A percentile compares a stretch with the other conserved stretches of the same genome.
Conservation (phyloP, 2,888 invertebrate genomes). For the Adelphocoris suturalis region DNA sequence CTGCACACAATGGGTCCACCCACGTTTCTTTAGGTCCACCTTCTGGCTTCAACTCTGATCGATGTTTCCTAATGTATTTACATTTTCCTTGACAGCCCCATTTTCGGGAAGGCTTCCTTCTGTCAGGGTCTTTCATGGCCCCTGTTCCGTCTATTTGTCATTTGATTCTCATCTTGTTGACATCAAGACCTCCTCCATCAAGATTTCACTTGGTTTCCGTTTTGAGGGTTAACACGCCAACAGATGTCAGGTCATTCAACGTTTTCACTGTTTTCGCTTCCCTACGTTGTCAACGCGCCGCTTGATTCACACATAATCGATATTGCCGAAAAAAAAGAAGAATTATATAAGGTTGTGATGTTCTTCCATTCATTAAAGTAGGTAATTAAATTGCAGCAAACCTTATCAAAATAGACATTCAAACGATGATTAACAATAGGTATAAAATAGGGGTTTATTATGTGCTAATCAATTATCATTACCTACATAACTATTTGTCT, state of each 20-base stretch:
- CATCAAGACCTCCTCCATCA: conserved; percentile 8
- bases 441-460: no score
- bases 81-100: conserved; percentile 34
- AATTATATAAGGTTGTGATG: no score
- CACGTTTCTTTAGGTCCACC: not conserved
- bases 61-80: conserved; percentile 46
- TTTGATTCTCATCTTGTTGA: conserved; percentile 10
- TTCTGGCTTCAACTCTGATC: not conserved
- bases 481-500: no score
- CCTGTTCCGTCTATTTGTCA: not conserved
- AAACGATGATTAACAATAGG: no score
- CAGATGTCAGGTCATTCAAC: not conserved
- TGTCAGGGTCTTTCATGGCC: not conserved
- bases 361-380: no score
- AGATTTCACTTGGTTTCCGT: not conserved
- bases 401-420: no score
- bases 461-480: no score
- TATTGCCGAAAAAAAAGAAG: no score
- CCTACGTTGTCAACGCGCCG: no score
- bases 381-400: no score
- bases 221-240: not conserved
- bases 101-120: not conserved
- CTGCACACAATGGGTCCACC: not conserved
- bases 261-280: not conserved
- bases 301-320: no score